Evolutionary conservation across 2,888 invertebrate species (phyloP).

Genomic region (Mimas tiliae): DNA sequence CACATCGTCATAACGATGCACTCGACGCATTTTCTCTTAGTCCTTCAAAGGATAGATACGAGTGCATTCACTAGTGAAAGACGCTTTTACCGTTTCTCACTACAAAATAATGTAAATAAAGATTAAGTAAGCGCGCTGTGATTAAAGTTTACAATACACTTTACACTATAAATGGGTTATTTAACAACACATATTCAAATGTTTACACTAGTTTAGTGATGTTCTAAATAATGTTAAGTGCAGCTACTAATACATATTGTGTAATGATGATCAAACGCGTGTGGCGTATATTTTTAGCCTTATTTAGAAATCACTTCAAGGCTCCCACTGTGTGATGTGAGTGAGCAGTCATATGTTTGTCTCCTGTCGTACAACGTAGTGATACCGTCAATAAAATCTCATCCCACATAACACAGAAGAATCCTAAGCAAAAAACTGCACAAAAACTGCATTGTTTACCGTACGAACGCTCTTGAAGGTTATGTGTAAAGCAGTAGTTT

Average conservation of each 20-base stretch:
- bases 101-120: slow-evolving; percentile 23
- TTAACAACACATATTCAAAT: slow-evolving; percentile 19
- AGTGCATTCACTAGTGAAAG: slow-evolving; percentile 23
- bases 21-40: slow-evolving; percentile 47
- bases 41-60: slow-evolving; percentile 45
- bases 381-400: slow-evolving; percentile 70
- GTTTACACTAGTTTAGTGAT: slow-evolving; percentile 25
- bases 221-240: slow-evolving; percentile 30
- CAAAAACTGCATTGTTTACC: slow-evolving; percentile 49
- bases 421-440: slow-evolving; percentile 37
- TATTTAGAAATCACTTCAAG: slow-evolving; percentile 64
- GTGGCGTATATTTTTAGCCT: slow-evolving; percentile 54
- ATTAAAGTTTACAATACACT: slow-evolving; percentile 22
- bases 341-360: slow-evolving; percentile 49
- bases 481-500: slow-evolving; percentile 49
- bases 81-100: slow-evolving; percentile 21
- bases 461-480: slow-evolving; percentile 42
- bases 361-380: slow-evolving; percentile 45
- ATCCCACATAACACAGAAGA: slow-evolving; percentile 40
- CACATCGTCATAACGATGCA: slow-evolving; percentile 38
- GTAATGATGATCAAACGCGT: slow-evolving; percentile 52
- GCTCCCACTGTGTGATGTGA: slow-evolving; percentile 54
- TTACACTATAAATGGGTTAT: slow-evolving; percentile 15
- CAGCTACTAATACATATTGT: slow-evolving; percentile 35
- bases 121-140: slow-evolving; percentile 21